Evolutionary conservation across 2,888 invertebrate genomes (phyloP).

Genomic region (Malacosoma neustria): DNA sequence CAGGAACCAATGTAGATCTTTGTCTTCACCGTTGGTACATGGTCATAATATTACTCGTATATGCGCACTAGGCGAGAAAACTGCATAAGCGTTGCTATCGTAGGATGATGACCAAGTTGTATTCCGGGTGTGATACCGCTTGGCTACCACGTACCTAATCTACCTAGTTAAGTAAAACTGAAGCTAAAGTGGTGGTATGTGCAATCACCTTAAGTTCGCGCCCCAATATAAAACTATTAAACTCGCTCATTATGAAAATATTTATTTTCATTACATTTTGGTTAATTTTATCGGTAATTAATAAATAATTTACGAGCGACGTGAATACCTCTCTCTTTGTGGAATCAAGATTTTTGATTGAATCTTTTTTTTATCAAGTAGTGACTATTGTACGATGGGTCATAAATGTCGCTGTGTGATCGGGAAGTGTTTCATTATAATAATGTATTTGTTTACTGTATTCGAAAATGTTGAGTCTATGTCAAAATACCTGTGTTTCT

Average conservation of each 20-base stretch:
- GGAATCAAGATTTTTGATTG: slow-evolving; percentile 12
- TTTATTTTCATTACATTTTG: slow-evolving; percentile 1
- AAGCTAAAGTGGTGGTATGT: too few species aligned
- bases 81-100: too few species aligned
- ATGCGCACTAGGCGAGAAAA: too few species aligned
- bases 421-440: slow-evolving; percentile 10
- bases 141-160: too few species aligned
- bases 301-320: slow-evolving; percentile 1
- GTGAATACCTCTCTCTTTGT: slow-evolving; percentile 10
- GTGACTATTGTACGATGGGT: background rate
- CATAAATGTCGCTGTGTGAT: slow-evolving; percentile 10
- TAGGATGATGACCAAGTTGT: too few species aligned
- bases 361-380: slow-evolving; percentile 6
- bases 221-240: slow-evolving; percentile 3
- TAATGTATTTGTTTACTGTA: slow-evolving; percentile 10
- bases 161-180: too few species aligned
- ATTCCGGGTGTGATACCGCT: too few species aligned
- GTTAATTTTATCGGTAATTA: slow-evolving; percentile 6
- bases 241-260: slow-evolving; percentile 1
- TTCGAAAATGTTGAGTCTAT: slow-evolving; percentile 5
- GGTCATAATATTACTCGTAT: too few species aligned
- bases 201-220: slow-evolving; percentile 4
- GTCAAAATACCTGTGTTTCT: background rate
- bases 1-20: too few species aligned
- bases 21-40: too few species aligned